Evolutionary conservation across 2,888 invertebrate species (phyloP), one percentile per base, ranked within the genome.

Genomic region (Drosophila borealis): DNA sequence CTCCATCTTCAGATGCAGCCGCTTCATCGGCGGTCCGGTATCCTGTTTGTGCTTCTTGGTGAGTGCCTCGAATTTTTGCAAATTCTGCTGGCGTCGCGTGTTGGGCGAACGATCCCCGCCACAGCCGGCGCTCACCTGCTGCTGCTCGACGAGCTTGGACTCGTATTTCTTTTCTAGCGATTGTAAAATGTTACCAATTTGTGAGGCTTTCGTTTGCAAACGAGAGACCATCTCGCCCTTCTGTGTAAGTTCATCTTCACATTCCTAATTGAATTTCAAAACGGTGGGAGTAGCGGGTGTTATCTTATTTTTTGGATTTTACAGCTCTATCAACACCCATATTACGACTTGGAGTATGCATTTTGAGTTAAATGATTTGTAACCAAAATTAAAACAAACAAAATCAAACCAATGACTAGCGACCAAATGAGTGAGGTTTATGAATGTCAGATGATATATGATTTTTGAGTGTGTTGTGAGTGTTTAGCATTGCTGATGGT

Each of bases 151-250:
- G 63, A 96, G 93, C 80, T 92, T 91, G 60, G 90, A 88, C 59
- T 92, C 93, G 77, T 93, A 92, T 88, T 92, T 93, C 87, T 96
- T 97, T 94, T 97, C 97, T 92, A 98, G 94, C 93, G 97, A 97
- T 93, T 95, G 95, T 88, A 98, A 95, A 92, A 98, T 96, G 94
- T 97, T 96, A 93, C 98, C 97, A 93, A 98, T 98, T 93, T 98
- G 98, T 92, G 96, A 96, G 88, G 98, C 98, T 94, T 98, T 98
- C 90, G 96, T 96, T 93, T 98, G 98, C 88, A 98, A 96, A 90
- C 98, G 96, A 92, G 96, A 96, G 90, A 98, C 98, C 95, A 98
- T 96, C 93, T 98, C 97, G 89, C 97, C 98, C 93, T 98, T 98
- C 94, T 98, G 97, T 90, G 98, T 98, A 93, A 98, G 94, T 93